phyloP scores from a whole-genome alignment of 2,888 invertebrate genomes.

The Synergus umbraculus region DNA sequence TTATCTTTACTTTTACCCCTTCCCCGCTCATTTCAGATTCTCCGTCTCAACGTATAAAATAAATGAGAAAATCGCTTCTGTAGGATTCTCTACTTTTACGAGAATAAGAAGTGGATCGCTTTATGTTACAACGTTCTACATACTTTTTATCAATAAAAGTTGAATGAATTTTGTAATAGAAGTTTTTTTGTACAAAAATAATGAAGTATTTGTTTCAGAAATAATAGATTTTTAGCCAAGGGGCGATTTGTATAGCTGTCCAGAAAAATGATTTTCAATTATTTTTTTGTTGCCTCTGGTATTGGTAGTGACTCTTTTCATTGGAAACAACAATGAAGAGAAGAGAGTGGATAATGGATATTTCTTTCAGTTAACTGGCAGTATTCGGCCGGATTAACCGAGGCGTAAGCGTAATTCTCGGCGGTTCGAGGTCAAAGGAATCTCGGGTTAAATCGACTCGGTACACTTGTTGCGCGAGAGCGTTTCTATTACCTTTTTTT shows the following conservation, averaged over 20 bases:
- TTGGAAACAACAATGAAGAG: conserved; percentile 5
- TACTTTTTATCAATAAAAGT: neutral
- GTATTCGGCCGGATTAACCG: conserved; percentile 48
- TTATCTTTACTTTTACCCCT: neutral
- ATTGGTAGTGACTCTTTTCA: neutral
- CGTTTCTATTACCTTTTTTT: conserved; percentile 38
- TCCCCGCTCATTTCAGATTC: neutral
- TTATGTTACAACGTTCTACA: neutral
- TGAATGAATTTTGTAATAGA: neutral
- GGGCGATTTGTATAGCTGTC: no score
- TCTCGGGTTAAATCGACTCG: conserved; percentile 63
- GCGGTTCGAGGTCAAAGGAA: conserved; percentile 60
- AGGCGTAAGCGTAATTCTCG: conserved; percentile 52
- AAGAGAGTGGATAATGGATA: conserved; percentile 31
- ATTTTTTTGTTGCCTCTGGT: neutral
- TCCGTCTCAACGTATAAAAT: conserved; percentile 20
- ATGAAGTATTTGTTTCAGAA: neutral
- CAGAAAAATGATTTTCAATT: neutral
- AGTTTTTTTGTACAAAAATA: neutral
- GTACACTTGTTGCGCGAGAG: conserved; percentile 62
- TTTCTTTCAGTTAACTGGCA: conserved; percentile 38
- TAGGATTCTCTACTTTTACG: neutral
- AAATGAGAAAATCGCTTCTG: conserved; percentile 27
- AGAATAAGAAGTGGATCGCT: neutral
- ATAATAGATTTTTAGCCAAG: neutral